A percentile compares a stretch with the other conserved stretches of the same genome.
phyloP scores from a whole-genome alignment of 2,888 invertebrate species.

The Cordylochernes scorpioides region DNA sequence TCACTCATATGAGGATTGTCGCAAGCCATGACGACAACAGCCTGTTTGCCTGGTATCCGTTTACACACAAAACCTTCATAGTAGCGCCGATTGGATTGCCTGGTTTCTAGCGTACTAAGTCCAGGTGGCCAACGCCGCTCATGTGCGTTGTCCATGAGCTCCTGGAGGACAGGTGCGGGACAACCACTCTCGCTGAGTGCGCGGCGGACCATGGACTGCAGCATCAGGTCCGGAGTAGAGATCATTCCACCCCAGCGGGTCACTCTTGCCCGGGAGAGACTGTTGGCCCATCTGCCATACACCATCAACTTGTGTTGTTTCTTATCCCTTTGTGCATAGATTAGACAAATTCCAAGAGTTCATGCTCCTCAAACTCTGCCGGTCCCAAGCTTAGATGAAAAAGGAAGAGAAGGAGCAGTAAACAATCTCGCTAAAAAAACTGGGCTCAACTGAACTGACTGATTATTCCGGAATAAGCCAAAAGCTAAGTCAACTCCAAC shows the following conservation, averaged over 20 bases:
- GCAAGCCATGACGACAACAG: conserved; percentile 72
- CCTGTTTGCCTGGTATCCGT: conserved; percentile 54
- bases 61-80: conserved; percentile 86
- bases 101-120: conserved; percentile 58
- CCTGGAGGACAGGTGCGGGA: conserved; percentile 69
- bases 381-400: no score
- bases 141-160: conserved; percentile 89
- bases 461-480: no score
- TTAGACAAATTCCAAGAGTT: no score
- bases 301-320: no score
- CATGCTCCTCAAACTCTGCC: no score
- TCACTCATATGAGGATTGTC: conserved; percentile 85
- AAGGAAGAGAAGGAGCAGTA: no score
- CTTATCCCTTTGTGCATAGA: no score
- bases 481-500: no score
- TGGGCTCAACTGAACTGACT: no score
- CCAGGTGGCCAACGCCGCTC: conserved; percentile 85
- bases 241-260: conserved; percentile 97
- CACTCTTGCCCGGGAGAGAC: conserved; percentile 54
- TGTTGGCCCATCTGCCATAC: conserved; percentile 43
- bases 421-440: no score
- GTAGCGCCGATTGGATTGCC: conserved; percentile 69
- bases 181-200: conserved; percentile 78
- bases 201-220: conserved; percentile 75
- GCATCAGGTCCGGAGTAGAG: conserved; percentile 76